Conservation (phyloP, 2,113 vertebrate species). For the Orycteropus afer region DNA sequence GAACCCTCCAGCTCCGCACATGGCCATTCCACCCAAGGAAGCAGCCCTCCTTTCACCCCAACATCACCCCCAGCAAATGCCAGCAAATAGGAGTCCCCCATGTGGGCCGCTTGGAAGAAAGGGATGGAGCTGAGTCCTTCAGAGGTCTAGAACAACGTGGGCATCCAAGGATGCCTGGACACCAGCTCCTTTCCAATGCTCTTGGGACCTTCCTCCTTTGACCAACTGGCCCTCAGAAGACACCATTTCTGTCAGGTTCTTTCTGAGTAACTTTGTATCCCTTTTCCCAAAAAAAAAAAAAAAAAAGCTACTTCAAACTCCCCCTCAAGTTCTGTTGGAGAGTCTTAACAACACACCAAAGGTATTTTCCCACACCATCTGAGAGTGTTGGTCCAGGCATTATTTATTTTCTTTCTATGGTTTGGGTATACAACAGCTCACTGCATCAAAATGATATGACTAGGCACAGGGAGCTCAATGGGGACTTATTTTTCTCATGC, state of each 20-base stretch:
- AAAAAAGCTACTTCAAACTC: slow-evolving; percentile 61
- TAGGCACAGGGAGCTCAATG: slow-evolving; percentile 19
- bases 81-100: slow-evolving; percentile 48
- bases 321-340: slow-evolving; percentile 63
- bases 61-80: background rate
- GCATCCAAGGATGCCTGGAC: background rate
- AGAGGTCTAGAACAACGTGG: background rate
- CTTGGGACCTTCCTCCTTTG: background rate
- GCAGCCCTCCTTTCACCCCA: background rate
- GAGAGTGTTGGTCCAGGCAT: background rate
- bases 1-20: background rate
- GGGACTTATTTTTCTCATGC: background rate
- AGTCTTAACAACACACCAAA: background rate
- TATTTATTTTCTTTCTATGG: background rate
- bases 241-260: slow-evolving; percentile 53
- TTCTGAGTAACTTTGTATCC: slow-evolving; percentile 55
- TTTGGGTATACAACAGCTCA: slow-evolving; percentile 53
- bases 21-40: background rate
- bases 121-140: background rate
- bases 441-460: slow-evolving; percentile 20
- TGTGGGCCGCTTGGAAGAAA: background rate
- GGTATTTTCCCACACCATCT: slow-evolving; percentile 47
- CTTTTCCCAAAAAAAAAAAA: background rate
- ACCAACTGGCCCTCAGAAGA: background rate
- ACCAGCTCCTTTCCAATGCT: background rate